Conservation (phyloP, 2,797 vertebrate genomes). For the Ctenosaura bakeri region DNA sequence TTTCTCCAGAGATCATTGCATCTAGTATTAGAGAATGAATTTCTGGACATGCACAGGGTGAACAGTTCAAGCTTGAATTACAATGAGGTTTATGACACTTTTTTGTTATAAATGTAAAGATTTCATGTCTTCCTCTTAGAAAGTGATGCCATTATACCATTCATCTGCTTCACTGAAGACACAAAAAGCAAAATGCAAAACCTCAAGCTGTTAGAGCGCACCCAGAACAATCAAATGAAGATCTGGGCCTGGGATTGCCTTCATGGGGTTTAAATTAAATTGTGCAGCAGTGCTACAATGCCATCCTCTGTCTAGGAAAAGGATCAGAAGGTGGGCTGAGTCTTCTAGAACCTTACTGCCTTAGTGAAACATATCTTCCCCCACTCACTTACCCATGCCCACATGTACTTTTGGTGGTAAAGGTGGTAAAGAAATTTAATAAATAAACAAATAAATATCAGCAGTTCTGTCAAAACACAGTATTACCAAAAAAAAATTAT, state of each 20-base stretch:
- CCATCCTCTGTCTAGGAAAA: slow-evolving; percentile 78
- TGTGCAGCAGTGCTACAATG: slow-evolving; percentile 69
- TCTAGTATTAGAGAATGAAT: slow-evolving; percentile 81
- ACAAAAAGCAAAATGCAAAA: slow-evolving; percentile 72
- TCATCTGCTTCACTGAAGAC: slow-evolving; percentile 74
- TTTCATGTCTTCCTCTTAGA: slow-evolving; percentile 78
- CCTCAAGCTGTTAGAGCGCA: slow-evolving; percentile 62
- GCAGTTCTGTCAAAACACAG: not conserved
- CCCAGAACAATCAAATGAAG: slow-evolving; percentile 67
- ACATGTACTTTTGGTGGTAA: not conserved
- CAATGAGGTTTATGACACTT: slow-evolving; percentile 76
- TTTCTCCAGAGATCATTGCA: slow-evolving; percentile 79
- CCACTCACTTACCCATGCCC: not conserved
- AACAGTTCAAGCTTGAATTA: slow-evolving; percentile 82
- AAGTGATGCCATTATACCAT: slow-evolving; percentile 73
- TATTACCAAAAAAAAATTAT: not conserved
- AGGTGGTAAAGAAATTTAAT: not conserved
- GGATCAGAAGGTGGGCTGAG: slow-evolving; percentile 50
- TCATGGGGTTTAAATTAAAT: slow-evolving; percentile 61
- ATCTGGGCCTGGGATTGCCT: slow-evolving; percentile 66
- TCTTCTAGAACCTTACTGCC: not conserved
- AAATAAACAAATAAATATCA: not conserved
- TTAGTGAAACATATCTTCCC: not conserved
- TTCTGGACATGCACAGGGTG: slow-evolving; percentile 78
- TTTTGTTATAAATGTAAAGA: slow-evolving; percentile 77